Base-by-base conservation (phyloP, 2,113 vertebrate genomes). In the Nothoprocta perdicaria region DNA sequence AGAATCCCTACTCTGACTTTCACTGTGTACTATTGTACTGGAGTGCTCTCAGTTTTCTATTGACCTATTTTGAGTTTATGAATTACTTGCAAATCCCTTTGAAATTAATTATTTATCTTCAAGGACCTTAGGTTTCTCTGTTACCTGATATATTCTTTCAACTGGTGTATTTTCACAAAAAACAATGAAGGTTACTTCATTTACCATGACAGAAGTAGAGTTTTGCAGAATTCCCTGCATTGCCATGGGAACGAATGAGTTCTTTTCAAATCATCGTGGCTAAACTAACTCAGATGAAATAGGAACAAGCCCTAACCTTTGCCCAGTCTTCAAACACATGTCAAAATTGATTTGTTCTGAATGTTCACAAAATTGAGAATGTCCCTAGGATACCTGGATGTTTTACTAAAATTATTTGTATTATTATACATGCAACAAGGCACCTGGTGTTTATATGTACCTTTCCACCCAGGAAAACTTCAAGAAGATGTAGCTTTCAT, bases 31-130 rank as follows among this genome's bases (percentile, higher is more conserved):
- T 85, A 72, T 62, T 45, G 5, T 73, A 55, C 16, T 79, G 33
- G 38, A 85, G n/a, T 68, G 61, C 33, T 94, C 79, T 91, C 68
- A 85, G 57, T 85, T 66, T 58, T 92, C 60, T 89, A n/a, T 40
- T 88, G 72, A 87, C 67, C 35, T 86, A 40, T 82, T 95, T 95
- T 86, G 6, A 27, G 19, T 55, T 80, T 71, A 72, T n/a, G 60
- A 90, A 76, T 90, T 86, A 68, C 78, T 88, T 93, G 67, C 18
- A 95, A 96, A 80, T 88, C 80, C 85, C 85, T 88, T 75, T 88
- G 91, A 95, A 97, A 94, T 92, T 93, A 88, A 92, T 92, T 94
- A 92, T 93, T 91, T 94, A 89, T 89, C 57, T 90, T 91, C 67
- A 78, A 80, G 80, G 31, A 91, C 86, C 66, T 83, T 65, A 71